Base-by-base conservation (phyloP, 2,797 vertebrate species). In the Lepus townsendii region DNA sequence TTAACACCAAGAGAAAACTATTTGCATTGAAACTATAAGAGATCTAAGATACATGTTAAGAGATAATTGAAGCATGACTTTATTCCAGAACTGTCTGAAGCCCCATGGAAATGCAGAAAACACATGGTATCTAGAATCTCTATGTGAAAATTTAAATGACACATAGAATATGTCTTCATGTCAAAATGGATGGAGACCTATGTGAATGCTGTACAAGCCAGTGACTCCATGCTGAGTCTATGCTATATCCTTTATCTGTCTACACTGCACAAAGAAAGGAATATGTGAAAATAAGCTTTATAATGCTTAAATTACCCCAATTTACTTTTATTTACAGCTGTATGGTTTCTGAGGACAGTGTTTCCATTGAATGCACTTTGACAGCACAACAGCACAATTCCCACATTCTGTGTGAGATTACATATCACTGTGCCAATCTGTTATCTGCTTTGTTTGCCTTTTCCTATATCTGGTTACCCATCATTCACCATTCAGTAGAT, bases 291-390 rank as follows among this genome's bases (percentile, higher is more conserved):
- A 93, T 87, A 86, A 83, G 78, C 13, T 69, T 84, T 76, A 85
- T 72, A 47, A 97, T 97, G 95, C 96, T 97, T 97, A 97, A 98
- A 98, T 98, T 96, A 97, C 90, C 82, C 60, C 90, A 97, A 89
- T 97, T 97, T 88, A 75, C 52, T 97, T 98, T 97, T 97, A 96
- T 97, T 98, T 98, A 97, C 92, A 97, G 92, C 96, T 96, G 78
- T 97, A 95, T 76, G 95, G 91, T 97, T 97, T 90, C 96, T 93
- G 91, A 93, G 96, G 94, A 96, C 88, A 97, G 63, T 92, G 66
- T 97, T 97, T 97, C 97, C 97, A 97, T 90, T 96, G 96, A 96
- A 96, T 92, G 30, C 22, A 95, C 97, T 98, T 97, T 97, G 97
- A 97, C 95, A 98, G 95, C 79, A 95, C 93, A 96, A 91, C 83